phyloP scores from a whole-genome alignment of 37 sponge, comb jelly and placozoan species.

The Halisarca cf. caerulea region DNA sequence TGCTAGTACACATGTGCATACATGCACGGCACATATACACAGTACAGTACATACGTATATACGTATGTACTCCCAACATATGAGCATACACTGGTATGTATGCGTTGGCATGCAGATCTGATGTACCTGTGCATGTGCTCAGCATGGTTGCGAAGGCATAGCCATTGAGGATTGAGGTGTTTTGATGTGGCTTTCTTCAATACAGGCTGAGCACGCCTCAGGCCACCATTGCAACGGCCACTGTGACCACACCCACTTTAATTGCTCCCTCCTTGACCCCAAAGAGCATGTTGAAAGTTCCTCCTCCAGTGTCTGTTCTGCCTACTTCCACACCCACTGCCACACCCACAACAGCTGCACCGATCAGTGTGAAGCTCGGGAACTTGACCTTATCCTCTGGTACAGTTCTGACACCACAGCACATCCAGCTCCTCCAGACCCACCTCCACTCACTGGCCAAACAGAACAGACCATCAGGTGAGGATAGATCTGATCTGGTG shows the following conservation, averaged over 20 bases:
- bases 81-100: too few species aligned
- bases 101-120: too few species aligned
- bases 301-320: background rate
- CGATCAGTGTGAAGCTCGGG: background rate
- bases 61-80: too few species aligned
- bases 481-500: background rate
- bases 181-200: too few species aligned
- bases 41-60: too few species aligned
- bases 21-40: too few species aligned
- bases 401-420: slow-evolving; percentile 6
- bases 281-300: background rate
- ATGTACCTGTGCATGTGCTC: too few species aligned
- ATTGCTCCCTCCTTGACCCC: background rate
- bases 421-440: slow-evolving; percentile 7
- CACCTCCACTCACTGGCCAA: background rate
- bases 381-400: slow-evolving; percentile 1
- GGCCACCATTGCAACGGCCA: background rate
- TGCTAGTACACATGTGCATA: too few species aligned
- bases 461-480: background rate
- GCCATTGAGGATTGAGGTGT: too few species aligned
- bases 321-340: background rate
- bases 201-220: too few species aligned
- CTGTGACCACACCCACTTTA: background rate
- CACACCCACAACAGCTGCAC: background rate
- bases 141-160: too few species aligned